phyloP scores from a whole-genome alignment of 2,113 vertebrate species.

The Pterocles gutturalis region DNA sequence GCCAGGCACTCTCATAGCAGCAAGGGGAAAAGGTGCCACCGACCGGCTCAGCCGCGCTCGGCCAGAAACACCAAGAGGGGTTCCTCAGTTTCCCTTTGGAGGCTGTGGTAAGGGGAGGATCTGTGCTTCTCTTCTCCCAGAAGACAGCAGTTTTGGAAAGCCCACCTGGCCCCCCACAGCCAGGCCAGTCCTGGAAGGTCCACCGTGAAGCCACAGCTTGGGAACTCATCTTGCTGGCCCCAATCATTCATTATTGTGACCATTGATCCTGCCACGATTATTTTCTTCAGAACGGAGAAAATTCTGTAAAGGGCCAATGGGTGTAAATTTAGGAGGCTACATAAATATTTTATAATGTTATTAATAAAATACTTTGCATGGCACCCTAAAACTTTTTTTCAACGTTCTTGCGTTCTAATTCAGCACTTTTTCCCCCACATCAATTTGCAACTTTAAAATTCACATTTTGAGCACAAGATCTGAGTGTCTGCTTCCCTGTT shows the following conservation, averaged over 20 bases:
- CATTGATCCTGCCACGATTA: background rate
- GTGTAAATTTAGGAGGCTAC: background rate
- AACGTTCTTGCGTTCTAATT: background rate
- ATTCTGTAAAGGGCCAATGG: background rate
- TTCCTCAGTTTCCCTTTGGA: background rate
- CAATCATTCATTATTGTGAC: background rate
- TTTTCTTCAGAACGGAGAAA: background rate
- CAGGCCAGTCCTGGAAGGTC: background rate
- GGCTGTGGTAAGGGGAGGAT: background rate
- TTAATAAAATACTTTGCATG: background rate
- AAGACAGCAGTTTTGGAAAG: background rate
- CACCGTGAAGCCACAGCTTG: background rate
- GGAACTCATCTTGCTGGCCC: background rate
- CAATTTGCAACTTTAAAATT: background rate
- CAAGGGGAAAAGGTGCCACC: background rate
- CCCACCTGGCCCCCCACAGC: background rate
- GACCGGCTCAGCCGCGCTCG: rapidly evolving
- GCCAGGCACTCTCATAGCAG: background rate
- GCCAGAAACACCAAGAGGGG: background rate
- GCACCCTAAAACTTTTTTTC: background rate
- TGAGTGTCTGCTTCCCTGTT: background rate
- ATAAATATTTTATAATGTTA: background rate
- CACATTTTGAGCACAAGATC: background rate
- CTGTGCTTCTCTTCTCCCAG: background rate
- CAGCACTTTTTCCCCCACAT: background rate